A percentile compares a stretch with the other conserved stretches of the same genome.
Evolutionary conservation across 2,888 invertebrate species (phyloP).

Genomic region (Dioctria linearis): DNA sequence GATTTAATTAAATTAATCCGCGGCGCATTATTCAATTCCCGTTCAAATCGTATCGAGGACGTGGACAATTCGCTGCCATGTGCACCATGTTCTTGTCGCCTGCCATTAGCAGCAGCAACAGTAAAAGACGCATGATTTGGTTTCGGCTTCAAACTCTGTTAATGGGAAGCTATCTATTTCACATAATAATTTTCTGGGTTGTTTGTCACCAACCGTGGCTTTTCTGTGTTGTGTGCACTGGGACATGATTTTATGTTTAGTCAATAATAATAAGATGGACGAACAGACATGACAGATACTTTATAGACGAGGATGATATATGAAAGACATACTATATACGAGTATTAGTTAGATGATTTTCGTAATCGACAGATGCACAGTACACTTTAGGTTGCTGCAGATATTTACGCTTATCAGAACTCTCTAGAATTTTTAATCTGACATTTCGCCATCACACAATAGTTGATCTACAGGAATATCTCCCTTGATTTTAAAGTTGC

Average conservation of each 20-base stretch:
- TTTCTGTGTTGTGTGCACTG: not conserved
- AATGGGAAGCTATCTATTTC: conserved; percentile 49
- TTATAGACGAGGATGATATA: conserved; percentile 14
- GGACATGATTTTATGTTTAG: not conserved
- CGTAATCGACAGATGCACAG: conserved; percentile 45
- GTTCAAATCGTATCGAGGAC: conserved; percentile 9
- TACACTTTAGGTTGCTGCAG: conserved; percentile 2
- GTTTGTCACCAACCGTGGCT: conserved; percentile 10
- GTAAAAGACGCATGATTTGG: conserved; percentile 32
- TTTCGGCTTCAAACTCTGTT: conserved; percentile 4
- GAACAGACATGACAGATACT: not conserved
- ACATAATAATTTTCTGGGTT: conserved; percentile 39
- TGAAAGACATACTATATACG: not conserved
- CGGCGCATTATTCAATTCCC: conserved; percentile 44
- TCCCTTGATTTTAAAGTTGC: not conserved
- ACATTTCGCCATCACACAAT: conserved; percentile 37
- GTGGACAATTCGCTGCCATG: conserved; percentile 38
- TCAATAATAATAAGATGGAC: conserved; percentile 10
- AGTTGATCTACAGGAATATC: conserved; percentile 8
- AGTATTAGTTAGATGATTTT: conserved; percentile 6
- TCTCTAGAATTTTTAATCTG: conserved; percentile 39
- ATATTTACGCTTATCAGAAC: conserved; percentile 48
- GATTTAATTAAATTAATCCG: conserved; percentile 54
- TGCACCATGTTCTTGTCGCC: conserved; percentile 49
- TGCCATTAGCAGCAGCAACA: conserved; percentile 31